Percentiles rank a stretch among this genome's conserved stretches.
These are phyloP conservation scores for Atrichornis clamosus DNA, from an alignment of 2,113 vertebrate genomes.

Conservation along the genomic window DNA sequence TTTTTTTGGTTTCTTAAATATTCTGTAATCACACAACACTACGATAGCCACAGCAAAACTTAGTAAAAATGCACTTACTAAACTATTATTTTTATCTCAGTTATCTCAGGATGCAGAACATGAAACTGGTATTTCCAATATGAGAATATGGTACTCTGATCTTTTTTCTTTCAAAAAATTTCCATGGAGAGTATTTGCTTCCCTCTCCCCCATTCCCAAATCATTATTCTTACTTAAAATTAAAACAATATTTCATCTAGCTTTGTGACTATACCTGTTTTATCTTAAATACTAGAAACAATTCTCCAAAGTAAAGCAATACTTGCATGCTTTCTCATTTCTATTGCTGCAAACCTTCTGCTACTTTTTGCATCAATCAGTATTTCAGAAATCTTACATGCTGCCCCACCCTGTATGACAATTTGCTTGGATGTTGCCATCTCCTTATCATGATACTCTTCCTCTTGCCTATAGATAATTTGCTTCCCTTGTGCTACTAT, in stretches of 20 bases:
- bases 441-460: background rate
- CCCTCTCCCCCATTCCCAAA: background rate
- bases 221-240: background rate
- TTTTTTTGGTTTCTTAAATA: background rate
- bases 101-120: background rate
- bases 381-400: background rate
- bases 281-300: background rate
- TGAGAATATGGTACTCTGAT: background rate
- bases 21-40: background rate
- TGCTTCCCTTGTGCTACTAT: background rate
- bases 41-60: background rate
- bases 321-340: background rate
- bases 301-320: background rate
- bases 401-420: background rate
- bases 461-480: background rate
- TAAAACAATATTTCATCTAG: background rate
- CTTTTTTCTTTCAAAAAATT: background rate
- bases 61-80: background rate
- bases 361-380: background rate
- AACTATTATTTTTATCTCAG: background rate
- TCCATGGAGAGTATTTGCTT: background rate
- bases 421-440: background rate
- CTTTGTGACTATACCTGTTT: background rate
- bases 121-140: background rate
- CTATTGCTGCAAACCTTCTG: background rate